Percentiles rank a stretch among this genome's conserved stretches.
Conservation (phyloP, 2,113 vertebrate species). For the Macaca mulatta region DNA sequence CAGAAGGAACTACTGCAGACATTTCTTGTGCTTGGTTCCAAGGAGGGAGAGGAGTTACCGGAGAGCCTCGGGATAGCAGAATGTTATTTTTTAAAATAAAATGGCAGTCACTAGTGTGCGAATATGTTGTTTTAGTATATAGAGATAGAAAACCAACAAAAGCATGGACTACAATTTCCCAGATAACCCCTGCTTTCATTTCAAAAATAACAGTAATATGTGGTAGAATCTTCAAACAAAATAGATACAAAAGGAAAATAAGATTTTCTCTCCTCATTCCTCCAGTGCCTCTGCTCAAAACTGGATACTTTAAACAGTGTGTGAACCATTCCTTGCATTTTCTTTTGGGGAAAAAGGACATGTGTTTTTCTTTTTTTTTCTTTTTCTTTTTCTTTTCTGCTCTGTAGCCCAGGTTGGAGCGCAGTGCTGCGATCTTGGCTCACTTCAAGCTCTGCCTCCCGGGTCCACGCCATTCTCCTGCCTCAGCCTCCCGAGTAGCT, state of each 20-base stretch:
- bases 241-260: conserved; percentile 45
- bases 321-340: not conserved
- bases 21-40: not conserved
- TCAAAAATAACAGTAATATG: conserved; percentile 20
- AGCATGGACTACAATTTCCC: conserved; percentile 23
- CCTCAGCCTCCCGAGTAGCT: too few relatives aligned
- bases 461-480: too few relatives aligned
- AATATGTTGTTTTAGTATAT: not conserved
- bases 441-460: too few relatives aligned
- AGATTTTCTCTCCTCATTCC: not conserved
- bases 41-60: not conserved
- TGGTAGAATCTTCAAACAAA: conserved; percentile 30
- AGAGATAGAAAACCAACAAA: not conserved
- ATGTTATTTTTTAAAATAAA: not conserved
- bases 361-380: too few relatives aligned
- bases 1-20: not conserved
- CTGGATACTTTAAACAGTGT: not conserved
- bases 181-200: conserved; percentile 25
- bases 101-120: not conserved
- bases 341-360: not conserved
- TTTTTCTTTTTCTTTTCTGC: too few relatives aligned
- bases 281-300: not conserved
- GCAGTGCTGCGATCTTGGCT: too few relatives aligned
- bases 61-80: not conserved
- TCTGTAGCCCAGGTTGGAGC: too few relatives aligned